Percentiles rank a stretch among this genome's conserved stretches.
phyloP scores from a whole-genome alignment of 1,140 invertebrate species.

The Centruroides vittatus region DNA sequence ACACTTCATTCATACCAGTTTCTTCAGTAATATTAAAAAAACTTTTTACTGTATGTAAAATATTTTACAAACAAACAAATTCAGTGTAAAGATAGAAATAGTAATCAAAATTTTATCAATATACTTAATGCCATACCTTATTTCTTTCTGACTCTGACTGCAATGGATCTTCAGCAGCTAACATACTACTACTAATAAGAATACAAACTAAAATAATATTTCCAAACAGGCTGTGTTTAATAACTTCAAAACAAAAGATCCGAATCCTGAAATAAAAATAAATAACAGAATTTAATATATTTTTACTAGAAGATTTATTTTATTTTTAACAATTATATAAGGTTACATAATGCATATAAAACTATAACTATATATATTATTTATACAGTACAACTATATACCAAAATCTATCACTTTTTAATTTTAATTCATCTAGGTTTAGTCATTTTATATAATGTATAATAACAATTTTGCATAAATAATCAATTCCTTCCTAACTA shows the following conservation, averaged over 20 bases:
- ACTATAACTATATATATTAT: neutral
- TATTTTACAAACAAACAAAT: no score
- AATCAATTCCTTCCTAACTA: no score
- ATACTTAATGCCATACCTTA: conserved; percentile 32
- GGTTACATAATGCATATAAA: neutral
- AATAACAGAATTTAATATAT: no score
- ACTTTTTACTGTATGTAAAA: no score
- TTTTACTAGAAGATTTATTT: neutral
- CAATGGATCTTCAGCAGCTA: conserved; percentile 95
- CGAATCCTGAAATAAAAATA: conserved; percentile 58
- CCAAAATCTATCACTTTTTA: no score
- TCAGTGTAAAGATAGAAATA: no score
- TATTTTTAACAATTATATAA: neutral
- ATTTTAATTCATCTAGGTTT: no score
- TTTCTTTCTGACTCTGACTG: conserved; percentile 55
- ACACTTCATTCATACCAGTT: neutral
- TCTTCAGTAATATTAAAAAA: no score
- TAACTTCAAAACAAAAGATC: conserved; percentile 88
- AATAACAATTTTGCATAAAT: no score
- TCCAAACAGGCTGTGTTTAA: conserved; percentile 89
- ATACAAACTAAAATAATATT: conserved; percentile 96
- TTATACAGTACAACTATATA: no score
- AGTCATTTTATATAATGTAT: no score
- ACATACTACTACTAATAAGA: conserved; percentile 93
- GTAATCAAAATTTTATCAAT: no score